Conservation (phyloP, 2,888 invertebrate species). For the Amiota communis region DNA sequence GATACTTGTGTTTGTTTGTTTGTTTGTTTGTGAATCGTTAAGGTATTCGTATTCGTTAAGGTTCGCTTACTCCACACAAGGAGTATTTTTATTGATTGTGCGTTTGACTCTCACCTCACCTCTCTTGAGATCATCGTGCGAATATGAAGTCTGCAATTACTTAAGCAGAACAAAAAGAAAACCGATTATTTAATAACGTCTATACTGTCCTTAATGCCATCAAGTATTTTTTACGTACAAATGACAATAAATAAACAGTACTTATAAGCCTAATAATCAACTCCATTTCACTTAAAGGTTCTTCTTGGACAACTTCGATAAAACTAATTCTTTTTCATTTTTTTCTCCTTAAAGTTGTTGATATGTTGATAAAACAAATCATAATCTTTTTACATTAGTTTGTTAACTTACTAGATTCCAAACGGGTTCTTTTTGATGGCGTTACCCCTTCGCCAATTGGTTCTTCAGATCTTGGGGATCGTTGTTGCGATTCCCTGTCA, state of each 20-base stretch:
- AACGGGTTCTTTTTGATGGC: slow-evolving; percentile 64
- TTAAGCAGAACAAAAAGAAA: slow-evolving; percentile 73
- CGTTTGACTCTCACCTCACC: slow-evolving; percentile 69
- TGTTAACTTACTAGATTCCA: slow-evolving; percentile 65
- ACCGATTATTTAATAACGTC: slow-evolving; percentile 72
- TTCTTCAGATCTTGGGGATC: slow-evolving; percentile 68
- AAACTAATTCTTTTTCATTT: background rate
- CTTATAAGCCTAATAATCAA: slow-evolving; percentile 44
- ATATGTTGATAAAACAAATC: slow-evolving; percentile 31
- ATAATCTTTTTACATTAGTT: slow-evolving; percentile 20
- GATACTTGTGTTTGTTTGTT: slow-evolving; percentile 43
- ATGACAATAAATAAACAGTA: slow-evolving; percentile 48
- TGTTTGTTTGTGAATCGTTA: slow-evolving; percentile 30
- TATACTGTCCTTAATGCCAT: slow-evolving; percentile 63
- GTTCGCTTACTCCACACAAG: slow-evolving; percentile 5
- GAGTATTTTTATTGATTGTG: slow-evolving; percentile 13
- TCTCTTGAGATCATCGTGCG: slow-evolving; percentile 70
- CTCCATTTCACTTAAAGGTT: slow-evolving; percentile 16
- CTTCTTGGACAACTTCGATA: slow-evolving; percentile 2
- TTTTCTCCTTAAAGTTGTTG: slow-evolving; percentile 38
- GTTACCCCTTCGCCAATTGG: slow-evolving; percentile 62
- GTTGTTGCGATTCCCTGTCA: slow-evolving; percentile 64
- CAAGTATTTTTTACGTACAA: slow-evolving; percentile 42
- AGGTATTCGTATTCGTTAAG: slow-evolving; percentile 27
- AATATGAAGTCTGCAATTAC: slow-evolving; percentile 73